Evolutionary conservation across 2,797 vertebrate species (phyloP).

Genomic region (Pantherophis alleghaniensis): DNA sequence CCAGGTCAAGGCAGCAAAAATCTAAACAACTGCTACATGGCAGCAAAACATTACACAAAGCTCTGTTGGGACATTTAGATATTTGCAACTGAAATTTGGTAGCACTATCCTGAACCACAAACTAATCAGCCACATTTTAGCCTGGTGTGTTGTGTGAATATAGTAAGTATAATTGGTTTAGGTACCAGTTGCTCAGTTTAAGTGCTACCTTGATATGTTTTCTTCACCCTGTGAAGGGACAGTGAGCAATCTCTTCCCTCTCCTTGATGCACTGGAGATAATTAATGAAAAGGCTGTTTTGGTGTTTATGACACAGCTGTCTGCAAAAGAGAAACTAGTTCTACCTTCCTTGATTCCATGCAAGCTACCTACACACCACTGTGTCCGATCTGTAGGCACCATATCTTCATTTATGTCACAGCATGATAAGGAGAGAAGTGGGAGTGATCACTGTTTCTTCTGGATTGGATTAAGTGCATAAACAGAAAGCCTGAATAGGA

Average conservation of each 20-base stretch:
- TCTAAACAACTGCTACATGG: background rate
- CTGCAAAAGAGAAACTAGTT: background rate
- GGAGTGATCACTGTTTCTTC: background rate
- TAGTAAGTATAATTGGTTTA: background rate
- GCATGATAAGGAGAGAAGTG: background rate
- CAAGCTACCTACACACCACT: background rate
- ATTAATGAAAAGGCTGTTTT: background rate
- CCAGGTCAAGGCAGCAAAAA: background rate
- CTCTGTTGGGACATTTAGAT: background rate
- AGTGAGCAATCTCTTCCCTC: background rate
- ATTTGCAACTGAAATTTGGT: background rate
- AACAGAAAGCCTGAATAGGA: background rate
- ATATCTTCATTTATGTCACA: background rate
- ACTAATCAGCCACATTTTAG: background rate
- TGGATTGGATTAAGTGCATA: background rate
- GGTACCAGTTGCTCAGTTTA: background rate
- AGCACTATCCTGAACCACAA: background rate
- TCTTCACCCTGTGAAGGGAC: background rate
- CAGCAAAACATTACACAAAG: background rate
- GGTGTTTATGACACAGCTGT: background rate
- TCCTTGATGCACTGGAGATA: background rate
- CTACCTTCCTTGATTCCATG: background rate
- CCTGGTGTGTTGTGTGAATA: background rate
- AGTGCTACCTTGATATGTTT: background rate
- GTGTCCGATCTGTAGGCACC: background rate